Conservation (phyloP, 35 echinoderm and acorn worm species). For the Apostichopus californicus region DNA sequence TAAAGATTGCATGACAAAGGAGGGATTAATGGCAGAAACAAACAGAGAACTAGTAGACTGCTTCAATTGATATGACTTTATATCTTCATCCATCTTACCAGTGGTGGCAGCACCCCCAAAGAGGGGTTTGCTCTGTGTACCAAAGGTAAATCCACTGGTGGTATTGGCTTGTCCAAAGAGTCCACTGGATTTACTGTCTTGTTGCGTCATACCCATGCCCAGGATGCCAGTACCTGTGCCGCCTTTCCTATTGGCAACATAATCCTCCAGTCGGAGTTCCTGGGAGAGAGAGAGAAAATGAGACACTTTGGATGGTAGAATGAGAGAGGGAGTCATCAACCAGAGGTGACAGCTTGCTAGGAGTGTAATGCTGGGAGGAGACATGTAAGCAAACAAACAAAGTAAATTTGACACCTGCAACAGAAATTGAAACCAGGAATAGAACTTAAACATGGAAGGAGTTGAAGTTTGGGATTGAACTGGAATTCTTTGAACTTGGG, state of each 20-base stretch:
- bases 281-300: not conserved
- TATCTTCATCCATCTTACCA: not conserved
- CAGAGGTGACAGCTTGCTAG: too few species aligned
- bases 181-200: slow-evolving; percentile 71
- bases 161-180: slow-evolving; percentile 73
- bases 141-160: slow-evolving; percentile 69
- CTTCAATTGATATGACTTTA: too few species aligned
- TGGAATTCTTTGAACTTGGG: too few species aligned
- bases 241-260: slow-evolving; percentile 74
- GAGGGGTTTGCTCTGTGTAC: slow-evolving; percentile 59
- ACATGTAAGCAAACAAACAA: not conserved
- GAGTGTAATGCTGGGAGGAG: too few species aligned
- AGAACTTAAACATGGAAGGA: too few species aligned
- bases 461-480: too few species aligned
- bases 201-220: slow-evolving; percentile 66
- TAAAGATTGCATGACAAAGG: too few species aligned
- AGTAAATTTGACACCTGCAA: not conserved
- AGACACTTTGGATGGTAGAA: too few species aligned
- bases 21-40: too few species aligned
- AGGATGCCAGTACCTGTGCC: slow-evolving; percentile 57
- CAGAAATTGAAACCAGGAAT: too few species aligned
- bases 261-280: slow-evolving; percentile 93
- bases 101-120: slow-evolving; percentile 68
- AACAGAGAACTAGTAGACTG: too few species aligned
- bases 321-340: too few species aligned